phyloP scores from a whole-genome alignment of 2,888 invertebrate species.

The Eucera pruinosa region DNA sequence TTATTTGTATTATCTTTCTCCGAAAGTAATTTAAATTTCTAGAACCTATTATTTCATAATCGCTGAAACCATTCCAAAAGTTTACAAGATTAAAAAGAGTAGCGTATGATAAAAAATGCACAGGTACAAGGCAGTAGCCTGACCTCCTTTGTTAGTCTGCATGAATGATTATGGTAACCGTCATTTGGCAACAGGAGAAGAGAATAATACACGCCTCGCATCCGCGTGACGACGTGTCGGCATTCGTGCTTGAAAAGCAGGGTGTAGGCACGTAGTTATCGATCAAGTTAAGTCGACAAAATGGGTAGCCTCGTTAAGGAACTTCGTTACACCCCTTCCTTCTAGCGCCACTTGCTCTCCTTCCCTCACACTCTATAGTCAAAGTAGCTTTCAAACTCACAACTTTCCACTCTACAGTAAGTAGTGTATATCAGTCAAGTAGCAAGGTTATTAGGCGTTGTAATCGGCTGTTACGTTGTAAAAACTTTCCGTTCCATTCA shows the following conservation, averaged over 20 bases:
- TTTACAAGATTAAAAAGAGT: not conserved
- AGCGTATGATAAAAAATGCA: not conserved
- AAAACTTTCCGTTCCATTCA: slow-evolving; percentile 58
- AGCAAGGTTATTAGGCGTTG: slow-evolving; percentile 74
- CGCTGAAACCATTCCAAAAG: too few relatives aligned
- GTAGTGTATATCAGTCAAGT: slow-evolving; percentile 73
- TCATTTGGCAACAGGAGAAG: slow-evolving; percentile 33
- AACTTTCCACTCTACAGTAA: slow-evolving; percentile 79
- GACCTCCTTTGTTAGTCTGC: not conserved
- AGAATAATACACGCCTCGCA: slow-evolving; percentile 60
- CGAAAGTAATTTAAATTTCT: too few relatives aligned
- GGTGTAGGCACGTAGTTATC: slow-evolving; percentile 79
- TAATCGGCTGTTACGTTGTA: slow-evolving; percentile 70
- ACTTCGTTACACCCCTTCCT: slow-evolving; percentile 76
- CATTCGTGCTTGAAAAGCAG: slow-evolving; percentile 65
- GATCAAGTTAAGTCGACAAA: slow-evolving; percentile 80
- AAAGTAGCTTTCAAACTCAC: slow-evolving; percentile 81
- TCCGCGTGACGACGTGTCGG: slow-evolving; percentile 65
- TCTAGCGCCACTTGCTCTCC: slow-evolving; percentile 52
- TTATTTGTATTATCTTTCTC: too few relatives aligned
- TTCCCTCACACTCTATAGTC: slow-evolving; percentile 68
- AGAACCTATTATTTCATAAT: too few relatives aligned
- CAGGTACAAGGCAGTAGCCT: not conserved
- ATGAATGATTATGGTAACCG: slow-evolving; percentile 31
- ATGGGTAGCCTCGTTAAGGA: slow-evolving; percentile 81